phyloP scores from a whole-genome alignment of 2,888 invertebrate genomes.

The Apomyelois bistriatella region DNA sequence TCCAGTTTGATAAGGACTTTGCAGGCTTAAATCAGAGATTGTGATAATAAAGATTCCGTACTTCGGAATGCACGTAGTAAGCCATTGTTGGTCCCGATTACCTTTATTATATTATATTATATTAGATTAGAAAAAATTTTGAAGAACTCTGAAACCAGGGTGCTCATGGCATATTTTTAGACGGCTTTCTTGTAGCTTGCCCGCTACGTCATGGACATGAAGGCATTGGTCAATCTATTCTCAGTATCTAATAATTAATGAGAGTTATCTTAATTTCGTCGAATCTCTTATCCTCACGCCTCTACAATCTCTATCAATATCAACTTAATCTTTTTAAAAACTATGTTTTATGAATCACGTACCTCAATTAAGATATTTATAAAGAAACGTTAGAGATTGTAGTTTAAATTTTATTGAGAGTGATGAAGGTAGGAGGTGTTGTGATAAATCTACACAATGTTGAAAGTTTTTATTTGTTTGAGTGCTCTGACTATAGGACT shows the following conservation, averaged over 20 bases:
- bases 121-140: no score
- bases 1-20: no score
- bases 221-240: not conserved
- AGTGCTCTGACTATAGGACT: conserved; percentile 42
- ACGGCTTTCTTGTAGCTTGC: no score
- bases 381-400: not conserved
- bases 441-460: conserved; percentile 33
- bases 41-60: no score
- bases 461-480: conserved; percentile 36
- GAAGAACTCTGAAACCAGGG: no score
- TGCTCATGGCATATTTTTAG: no score
- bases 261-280: not conserved
- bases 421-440: not conserved
- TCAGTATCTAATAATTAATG: not conserved
- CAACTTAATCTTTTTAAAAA: conserved; percentile 21
- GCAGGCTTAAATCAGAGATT: no score
- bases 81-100: no score
- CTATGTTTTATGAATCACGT: conserved; percentile 16
- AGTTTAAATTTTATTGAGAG: not conserved
- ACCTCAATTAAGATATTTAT: not conserved
- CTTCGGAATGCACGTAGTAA: no score
- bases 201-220: no score
- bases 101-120: no score
- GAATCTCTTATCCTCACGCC: conserved; percentile 27
- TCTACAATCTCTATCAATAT: conserved; percentile 26